These are phyloP conservation scores for Neria commutata DNA, from an alignment of 2,888 invertebrate genomes.

Conservation along the genomic window DNA sequence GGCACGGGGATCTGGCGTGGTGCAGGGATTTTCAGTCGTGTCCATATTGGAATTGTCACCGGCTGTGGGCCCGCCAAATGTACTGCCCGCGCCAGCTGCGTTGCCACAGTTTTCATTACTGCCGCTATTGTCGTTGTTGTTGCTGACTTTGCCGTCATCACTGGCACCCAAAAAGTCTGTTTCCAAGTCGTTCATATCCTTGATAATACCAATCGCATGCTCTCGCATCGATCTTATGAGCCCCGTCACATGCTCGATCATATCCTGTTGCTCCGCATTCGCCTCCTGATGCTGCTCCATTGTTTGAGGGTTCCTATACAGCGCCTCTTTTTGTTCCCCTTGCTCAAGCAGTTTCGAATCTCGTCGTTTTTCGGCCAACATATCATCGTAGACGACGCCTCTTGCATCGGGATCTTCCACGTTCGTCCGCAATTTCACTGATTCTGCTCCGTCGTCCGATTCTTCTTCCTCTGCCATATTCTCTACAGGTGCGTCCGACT, in stretches of 20 bases:
- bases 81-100: background rate
- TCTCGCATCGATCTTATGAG: conserved; percentile 31
- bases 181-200: conserved; percentile 32
- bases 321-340: background rate
- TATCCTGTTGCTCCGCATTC: conserved; percentile 26
- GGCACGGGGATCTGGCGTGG: background rate
- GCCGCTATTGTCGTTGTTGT: background rate
- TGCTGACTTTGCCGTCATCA: conserved; percentile 6
- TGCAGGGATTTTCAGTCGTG: background rate
- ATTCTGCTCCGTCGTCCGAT: too few relatives aligned
- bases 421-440: background rate
- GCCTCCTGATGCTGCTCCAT: background rate
- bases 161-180: conserved; percentile 25
- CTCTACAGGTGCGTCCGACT: too few relatives aligned
- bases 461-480: too few relatives aligned
- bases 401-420: background rate
- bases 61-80: background rate
- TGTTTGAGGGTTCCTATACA: background rate
- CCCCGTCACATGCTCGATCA: conserved; percentile 27
- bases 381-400: background rate
- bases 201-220: conserved; percentile 28
- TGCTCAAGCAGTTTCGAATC: background rate
- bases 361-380: background rate
- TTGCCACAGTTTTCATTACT: background rate
- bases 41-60: background rate